Percentiles rank a stretch among this genome's conserved stretches.
These are phyloP conservation scores for Actinopyga echinites DNA, from an alignment of 53 echinoderm and acorn worm species.

Conservation along the genomic window DNA sequence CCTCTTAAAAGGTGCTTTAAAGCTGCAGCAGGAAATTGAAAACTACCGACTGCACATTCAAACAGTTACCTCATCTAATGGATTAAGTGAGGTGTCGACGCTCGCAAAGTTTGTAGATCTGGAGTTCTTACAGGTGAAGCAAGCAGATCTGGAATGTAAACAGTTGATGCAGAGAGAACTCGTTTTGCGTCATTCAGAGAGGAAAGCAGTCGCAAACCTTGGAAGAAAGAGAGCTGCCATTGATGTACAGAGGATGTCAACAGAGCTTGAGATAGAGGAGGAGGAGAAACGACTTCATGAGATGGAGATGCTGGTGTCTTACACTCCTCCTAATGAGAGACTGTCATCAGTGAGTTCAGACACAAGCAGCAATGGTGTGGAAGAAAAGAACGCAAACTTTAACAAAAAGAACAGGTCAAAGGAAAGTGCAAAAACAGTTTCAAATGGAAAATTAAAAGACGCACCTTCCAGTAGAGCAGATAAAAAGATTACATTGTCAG, in stretches of 20 bases:
- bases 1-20: background rate
- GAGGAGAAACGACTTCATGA: conserved; percentile 87
- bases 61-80: no score
- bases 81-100: background rate
- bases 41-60: background rate
- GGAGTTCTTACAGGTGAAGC: conserved; percentile 40
- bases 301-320: conserved; percentile 67
- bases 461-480: background rate
- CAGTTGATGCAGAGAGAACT: conserved; percentile 77
- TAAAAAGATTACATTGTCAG: background rate
- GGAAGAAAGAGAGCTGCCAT: conserved; percentile 65
- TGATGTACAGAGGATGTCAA: conserved; percentile 70
- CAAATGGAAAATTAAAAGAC: background rate
- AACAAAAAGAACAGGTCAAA: background rate
- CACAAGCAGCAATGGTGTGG: background rate
- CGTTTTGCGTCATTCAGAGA: conserved; percentile 67
- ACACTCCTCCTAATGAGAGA: conserved; percentile 37
- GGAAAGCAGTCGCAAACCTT: conserved; percentile 70
- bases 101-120: conserved; percentile 53
- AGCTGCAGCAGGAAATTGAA: conserved; percentile 3
- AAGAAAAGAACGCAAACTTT: background rate
- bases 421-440: background rate
- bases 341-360: conserved; percentile 37
- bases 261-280: conserved; percentile 72
- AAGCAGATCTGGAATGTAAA: conserved; percentile 70